Conservation (phyloP, 92 coral and sea anemone genomes). For the Porites divaricata region DNA sequence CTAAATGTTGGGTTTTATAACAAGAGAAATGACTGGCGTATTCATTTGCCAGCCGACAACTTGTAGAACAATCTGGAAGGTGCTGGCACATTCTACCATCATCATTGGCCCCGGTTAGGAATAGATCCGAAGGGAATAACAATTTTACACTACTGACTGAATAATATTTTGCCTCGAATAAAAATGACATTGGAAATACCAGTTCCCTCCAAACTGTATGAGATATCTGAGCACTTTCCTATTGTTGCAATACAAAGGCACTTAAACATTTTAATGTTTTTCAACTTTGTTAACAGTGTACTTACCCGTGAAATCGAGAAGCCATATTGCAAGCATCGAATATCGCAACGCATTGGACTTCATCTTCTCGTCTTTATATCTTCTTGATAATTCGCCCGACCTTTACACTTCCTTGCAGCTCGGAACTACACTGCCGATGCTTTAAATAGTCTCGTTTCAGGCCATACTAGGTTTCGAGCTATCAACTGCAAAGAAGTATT, state of each 20-base stretch:
- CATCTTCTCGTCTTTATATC: background rate
- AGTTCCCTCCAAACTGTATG: background rate
- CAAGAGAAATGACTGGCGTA: too few species aligned
- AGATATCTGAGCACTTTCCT: background rate
- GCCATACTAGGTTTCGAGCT: background rate
- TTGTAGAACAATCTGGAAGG: too few species aligned
- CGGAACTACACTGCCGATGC: background rate
- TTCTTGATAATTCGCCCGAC: background rate
- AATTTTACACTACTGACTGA: too few species aligned
- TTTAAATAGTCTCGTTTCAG: slow-evolving; percentile 2
- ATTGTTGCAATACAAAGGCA: background rate
- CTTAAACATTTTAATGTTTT: background rate
- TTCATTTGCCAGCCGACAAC: too few species aligned
- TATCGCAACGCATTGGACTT: background rate
- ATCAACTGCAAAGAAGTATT: background rate
- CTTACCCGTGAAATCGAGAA: background rate
- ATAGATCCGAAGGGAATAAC: too few species aligned
- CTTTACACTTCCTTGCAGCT: background rate
- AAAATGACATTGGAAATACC: background rate
- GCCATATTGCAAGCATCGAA: background rate
- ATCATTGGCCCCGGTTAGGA: too few species aligned
- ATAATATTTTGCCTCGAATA: background rate
- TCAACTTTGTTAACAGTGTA: background rate
- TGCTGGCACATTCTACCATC: too few species aligned
- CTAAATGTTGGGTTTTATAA: too few species aligned